Evolutionary conservation across 2,888 invertebrate species (phyloP), one percentile per base, ranked within the genome.

Genomic region (Erebia aethiops): DNA sequence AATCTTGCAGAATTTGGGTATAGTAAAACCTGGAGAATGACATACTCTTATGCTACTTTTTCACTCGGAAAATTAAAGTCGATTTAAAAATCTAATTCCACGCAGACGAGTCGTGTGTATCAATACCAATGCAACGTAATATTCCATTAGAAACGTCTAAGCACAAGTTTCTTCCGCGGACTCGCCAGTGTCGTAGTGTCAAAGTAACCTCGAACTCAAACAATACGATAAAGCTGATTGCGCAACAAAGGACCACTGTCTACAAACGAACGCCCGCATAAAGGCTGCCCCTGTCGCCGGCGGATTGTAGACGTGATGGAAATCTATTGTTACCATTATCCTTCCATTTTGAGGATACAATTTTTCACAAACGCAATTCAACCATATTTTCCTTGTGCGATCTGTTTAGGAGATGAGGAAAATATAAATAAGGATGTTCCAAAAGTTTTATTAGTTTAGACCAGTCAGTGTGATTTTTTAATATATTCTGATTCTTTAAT

Each of bases 321-420:
- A 77, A 74, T 76, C 71, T 70, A 77, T 77, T 77, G 77, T 77
- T 74, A 67, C 67, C 69, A 64, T 56, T 67, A 54, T 63, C 57
- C 65, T 64, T 57, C 67, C 54, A 51, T 63, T 62, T 66, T 61
- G 56, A 67, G 69, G 73, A 62, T 60, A 58, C 67, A 70, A 71
- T 73, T 70, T 73, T 73, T 67, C 66, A 61, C 66, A 73, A 70
- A 73, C 67, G 69, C 54, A 71, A 75, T 70, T 70, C 68, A 65
- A 69, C 58, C 35, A 35, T 35, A 69, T 56, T 65, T 71, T 71
- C 64, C 11, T 58, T 58, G 35, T 14, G 14, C 35, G 26, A 18
- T 54, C 18, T 54, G 10, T 18, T 18, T 54, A 9, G 16, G 16
- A 18, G n/a, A n/a, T n/a, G 2, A 16, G 9, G 9, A 52, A 52